Evolutionary conservation across 2,113 vertebrate genomes (phyloP).

Genomic region (Sprattus sprattus): DNA sequence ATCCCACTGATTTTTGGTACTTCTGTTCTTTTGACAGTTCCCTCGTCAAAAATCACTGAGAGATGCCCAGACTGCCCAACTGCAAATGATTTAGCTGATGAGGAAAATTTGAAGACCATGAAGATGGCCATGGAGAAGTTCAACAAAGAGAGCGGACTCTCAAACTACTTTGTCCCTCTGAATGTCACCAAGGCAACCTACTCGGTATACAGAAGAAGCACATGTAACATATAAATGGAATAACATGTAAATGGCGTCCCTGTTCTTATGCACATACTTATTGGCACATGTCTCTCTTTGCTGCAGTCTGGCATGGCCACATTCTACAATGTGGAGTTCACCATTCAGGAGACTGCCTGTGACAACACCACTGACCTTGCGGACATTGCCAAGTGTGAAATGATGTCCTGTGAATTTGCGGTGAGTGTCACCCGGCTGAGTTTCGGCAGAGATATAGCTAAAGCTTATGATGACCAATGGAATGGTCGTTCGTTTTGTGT

Average conservation of each 20-base stretch:
- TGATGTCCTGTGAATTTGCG: conserved; percentile 70
- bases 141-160: conserved; percentile 58
- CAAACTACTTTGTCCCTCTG: conserved; percentile 59
- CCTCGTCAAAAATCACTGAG: not conserved
- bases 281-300: conserved; percentile 15
- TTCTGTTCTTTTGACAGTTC: conserved; percentile 43
- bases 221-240: conserved; percentile 13
- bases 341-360: conserved; percentile 73
- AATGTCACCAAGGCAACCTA: conserved; percentile 48
- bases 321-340: conserved; percentile 63
- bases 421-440: conserved; percentile 56
- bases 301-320: conserved; percentile 49
- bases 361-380: conserved; percentile 20
- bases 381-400: conserved; percentile 50
- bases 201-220: conserved; percentile 45
- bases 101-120: conserved; percentile 39
- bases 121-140: conserved; percentile 61
- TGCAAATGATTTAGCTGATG: not conserved
- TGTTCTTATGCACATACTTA: not conserved
- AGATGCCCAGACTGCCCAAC: conserved; percentile 61
- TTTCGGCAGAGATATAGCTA: no score
- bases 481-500: not conserved
- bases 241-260: not conserved
- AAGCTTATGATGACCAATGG: no score
- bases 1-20: not conserved